Evolutionary conservation across 2,888 invertebrate genomes (phyloP).

Genomic region (Sycophila texana): DNA sequence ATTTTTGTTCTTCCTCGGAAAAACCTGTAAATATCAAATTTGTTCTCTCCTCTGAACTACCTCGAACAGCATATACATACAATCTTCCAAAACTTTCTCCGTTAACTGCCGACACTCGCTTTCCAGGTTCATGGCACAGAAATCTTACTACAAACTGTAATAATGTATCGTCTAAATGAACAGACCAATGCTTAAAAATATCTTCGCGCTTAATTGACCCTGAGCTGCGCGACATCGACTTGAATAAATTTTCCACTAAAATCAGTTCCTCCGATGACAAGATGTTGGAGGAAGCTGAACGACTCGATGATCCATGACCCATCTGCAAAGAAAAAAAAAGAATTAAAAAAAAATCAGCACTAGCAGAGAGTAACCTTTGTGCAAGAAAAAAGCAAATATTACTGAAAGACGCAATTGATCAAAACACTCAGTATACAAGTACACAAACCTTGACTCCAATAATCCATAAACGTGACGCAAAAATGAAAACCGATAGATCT

Average conservation of each 20-base stretch:
- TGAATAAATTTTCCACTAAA: conserved; percentile 73
- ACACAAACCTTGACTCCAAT: conserved; percentile 45
- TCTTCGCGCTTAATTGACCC: conserved; percentile 74
- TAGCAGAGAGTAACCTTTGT: too few relatives aligned
- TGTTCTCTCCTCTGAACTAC: conserved; percentile 70
- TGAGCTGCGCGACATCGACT: conserved; percentile 74
- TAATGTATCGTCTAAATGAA: conserved; percentile 70
- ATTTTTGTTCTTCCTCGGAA: conserved; percentile 70
- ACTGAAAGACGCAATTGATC: neutral
- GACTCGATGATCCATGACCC: conserved; percentile 73
- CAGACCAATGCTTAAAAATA: conserved; percentile 74
- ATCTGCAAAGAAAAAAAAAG: conserved; percentile 62
- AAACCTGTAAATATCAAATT: conserved; percentile 69
- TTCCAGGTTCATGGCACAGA: conserved; percentile 72
- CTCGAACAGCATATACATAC: conserved; percentile 71
- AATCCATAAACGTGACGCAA: conserved; percentile 47
- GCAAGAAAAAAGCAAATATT: neutral
- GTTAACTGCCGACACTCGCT: conserved; percentile 69
- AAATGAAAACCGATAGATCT: conserved; percentile 3
- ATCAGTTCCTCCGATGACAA: conserved; percentile 71
- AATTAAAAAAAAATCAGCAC: neutral
- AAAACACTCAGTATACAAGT: neutral
- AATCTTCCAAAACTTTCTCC: conserved; percentile 72
- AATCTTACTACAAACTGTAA: conserved; percentile 72
- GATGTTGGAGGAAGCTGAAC: conserved; percentile 71